Base-by-base conservation (phyloP, 2,797 vertebrate genomes). In the Syndactyla subalaris region DNA sequence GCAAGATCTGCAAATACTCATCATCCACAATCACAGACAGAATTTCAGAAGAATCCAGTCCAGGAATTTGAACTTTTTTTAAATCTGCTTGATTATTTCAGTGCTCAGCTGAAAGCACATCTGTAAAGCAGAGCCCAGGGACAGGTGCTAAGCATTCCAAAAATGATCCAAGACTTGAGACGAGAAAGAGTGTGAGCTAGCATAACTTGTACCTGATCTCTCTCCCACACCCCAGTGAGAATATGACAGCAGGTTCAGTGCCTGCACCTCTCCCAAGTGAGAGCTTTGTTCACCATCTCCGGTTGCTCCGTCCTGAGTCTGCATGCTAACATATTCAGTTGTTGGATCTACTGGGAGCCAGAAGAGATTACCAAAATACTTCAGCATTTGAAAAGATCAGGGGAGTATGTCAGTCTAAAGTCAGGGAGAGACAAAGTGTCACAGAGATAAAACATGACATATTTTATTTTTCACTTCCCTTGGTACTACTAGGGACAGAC, bases 11-110 rank as follows among this genome's bases (percentile, higher is more conserved):
- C n/a, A 83, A 91, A 81, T 81, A 75, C 26, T 85, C 46, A 71
- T 45, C 49, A 88, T 70, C 36, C 30, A 52, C 30, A 85, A 93
- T 52, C 15, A 22, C 18, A 73, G 34, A 7, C 41, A 87, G 55
- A 89, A 92, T 94, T 96, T 80, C 61, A 77, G 54, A 93, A 90
- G 8, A 65, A 82, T 73, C 72, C 27, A 46, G 34, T 54, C 39
- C 18, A 65, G 45, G 41, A 79, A 41, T 71, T 24, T 34, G 18
- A 89, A 24, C 4, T 20, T 63, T 93, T 92, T 87, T 76, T 20
- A 79, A 82, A 55, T 41, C 52, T 36, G 43, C 22, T n/a, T 76
- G 24, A 32, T 89, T 87, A 68, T 78, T 85, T 89, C 66, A 62
- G 32, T 70, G 66, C 34, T 91, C 30, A 59, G 1, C 9, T 76